Base-by-base conservation (phyloP, 2,797 vertebrate species). In the Muraenolepis orangiensis region DNA sequence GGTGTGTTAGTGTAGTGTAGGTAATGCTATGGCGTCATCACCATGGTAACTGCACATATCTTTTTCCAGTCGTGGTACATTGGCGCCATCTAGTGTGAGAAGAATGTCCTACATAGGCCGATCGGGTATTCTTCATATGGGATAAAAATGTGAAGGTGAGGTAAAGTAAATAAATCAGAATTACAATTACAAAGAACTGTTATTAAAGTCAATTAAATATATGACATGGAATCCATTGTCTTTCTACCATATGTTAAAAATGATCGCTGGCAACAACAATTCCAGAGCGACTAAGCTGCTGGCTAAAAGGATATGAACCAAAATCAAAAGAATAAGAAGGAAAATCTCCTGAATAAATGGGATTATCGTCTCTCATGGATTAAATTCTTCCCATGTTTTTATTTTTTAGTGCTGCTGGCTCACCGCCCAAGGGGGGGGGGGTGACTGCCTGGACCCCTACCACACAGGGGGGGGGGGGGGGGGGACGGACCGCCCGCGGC, bases 361-460 rank as follows among this genome's bases (percentile, higher is more conserved):
- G 84, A 89, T 89, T 83, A 90, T 88, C 91, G 84, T 89, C 71
- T 75, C 70, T 31, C 82, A 73, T 81, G 87, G 85, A 88, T 89
- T 89, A 66, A 88, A 91, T 89, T 88, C 66, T 90, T 91, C 69
- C 77, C 84, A 61, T 77, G 91, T 91, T 88, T 83, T 90, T 87
- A 89, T 85, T 85, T 88, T 89, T 89, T 86, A 90, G 82, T 80
- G 87, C 68, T 82, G 85, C 79, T 93, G 92, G 90, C 86, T 81
- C 46, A 29, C 70, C 72, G 89, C 90, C 89, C 85, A 86, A 26
- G 28, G 16, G 16, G 1, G 23, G 46, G 20, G 57, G 40, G 42
- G 70, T n/a, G n/a, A n/a, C n/a, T n/a, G n/a, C n/a, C n/a, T n/a
- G 86, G 82, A 81, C 72, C 51, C 78, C 69, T 67, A 42, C 67